Evolutionary conservation across 2,113 vertebrate genomes (phyloP).

Genomic region (Crotophaga sulcirostris): DNA sequence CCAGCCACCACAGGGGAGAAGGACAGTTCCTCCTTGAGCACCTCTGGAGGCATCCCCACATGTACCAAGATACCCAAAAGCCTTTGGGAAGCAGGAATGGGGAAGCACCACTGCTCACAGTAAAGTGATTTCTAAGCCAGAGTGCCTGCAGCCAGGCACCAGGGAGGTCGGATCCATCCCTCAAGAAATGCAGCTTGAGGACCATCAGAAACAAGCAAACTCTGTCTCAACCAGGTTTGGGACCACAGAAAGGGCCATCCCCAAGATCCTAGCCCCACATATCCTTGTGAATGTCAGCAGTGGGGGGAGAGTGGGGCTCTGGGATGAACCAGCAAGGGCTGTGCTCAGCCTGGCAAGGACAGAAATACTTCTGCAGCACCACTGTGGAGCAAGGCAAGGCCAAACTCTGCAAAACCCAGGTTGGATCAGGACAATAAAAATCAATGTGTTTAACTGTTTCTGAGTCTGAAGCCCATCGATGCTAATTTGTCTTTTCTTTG

Average conservation of each 20-base stretch:
- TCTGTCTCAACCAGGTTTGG: background rate
- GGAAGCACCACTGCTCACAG: background rate
- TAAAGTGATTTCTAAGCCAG: background rate
- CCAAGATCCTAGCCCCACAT: accelerated
- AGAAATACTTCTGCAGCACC: background rate
- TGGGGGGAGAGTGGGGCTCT: background rate
- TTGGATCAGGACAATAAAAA: background rate
- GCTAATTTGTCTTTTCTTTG: background rate
- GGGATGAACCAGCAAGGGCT: background rate
- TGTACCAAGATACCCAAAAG: accelerated
- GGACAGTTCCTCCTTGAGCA: accelerated
- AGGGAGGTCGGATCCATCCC: background rate
- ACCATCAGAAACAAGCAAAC: background rate
- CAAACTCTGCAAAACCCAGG: background rate
- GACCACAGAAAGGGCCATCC: background rate
- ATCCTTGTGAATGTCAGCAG: accelerated
- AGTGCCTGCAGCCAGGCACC: background rate
- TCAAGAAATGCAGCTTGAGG: accelerated
- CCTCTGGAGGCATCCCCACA: background rate
- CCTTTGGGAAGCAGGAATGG: background rate
- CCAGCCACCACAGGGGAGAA: background rate
- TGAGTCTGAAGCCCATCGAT: background rate
- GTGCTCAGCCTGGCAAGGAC: background rate
- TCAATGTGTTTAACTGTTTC: background rate
- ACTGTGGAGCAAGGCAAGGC: background rate